phyloP scores from a whole-genome alignment of 2,888 invertebrate species.

The Oscheius sp. region DNA sequence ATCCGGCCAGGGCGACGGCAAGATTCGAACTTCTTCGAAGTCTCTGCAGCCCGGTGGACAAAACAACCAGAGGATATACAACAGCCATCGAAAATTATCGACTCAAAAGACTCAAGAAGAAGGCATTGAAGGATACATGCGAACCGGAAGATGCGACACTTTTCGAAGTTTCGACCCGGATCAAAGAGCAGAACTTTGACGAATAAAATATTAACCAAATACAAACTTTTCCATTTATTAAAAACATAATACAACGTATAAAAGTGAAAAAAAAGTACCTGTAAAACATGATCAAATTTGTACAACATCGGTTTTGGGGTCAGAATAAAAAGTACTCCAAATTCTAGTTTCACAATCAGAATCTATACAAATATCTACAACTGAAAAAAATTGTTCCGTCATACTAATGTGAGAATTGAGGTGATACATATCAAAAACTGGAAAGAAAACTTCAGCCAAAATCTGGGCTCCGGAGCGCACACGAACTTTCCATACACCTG shows the following conservation, averaged over 20 bases:
- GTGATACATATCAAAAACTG: conserved; percentile 36
- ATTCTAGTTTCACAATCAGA: conserved; percentile 42
- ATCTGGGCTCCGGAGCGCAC: background rate
- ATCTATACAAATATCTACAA: conserved; percentile 47
- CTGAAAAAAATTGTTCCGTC: conserved; percentile 39
- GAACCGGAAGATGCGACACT: conserved; percentile 5
- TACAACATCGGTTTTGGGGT: conserved; percentile 60
- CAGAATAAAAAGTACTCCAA: conserved; percentile 58
- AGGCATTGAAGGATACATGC: background rate
- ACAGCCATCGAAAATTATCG: background rate
- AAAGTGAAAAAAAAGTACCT: background rate
- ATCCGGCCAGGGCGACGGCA: background rate
- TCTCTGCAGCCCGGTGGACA: background rate
- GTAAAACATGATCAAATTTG: background rate
- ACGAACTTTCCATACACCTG: conserved; percentile 28
- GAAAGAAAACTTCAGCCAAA: conserved; percentile 41
- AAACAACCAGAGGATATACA: background rate
- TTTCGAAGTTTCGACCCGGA: conserved; percentile 16
- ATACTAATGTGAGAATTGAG: background rate
- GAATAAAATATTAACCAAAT: background rate
- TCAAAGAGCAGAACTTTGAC: background rate
- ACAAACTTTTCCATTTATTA: background rate
- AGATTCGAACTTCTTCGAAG: background rate
- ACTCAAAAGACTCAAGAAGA: background rate
- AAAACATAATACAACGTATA: background rate